These are phyloP conservation scores for Pionites leucogaster DNA, from an alignment of 2,113 vertebrate species.

Conservation along the genomic window DNA sequence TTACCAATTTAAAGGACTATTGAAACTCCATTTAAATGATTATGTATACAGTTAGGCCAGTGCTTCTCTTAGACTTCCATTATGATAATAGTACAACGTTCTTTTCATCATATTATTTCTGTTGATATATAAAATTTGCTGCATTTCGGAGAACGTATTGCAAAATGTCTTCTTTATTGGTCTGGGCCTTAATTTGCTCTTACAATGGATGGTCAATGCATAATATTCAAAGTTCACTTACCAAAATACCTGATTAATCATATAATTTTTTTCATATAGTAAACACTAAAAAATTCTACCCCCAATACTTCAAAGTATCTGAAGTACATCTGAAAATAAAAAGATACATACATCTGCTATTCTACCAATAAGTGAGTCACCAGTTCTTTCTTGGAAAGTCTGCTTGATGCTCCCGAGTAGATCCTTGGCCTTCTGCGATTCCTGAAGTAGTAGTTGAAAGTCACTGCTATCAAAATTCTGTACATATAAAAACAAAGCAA, in stretches of 20 bases:
- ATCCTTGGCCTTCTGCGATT: constrained; percentile 73
- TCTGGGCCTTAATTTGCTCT: not conserved
- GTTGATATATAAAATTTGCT: not conserved
- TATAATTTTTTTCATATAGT: not conserved
- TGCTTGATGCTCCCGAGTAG: constrained; percentile 65
- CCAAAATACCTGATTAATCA: not conserved
- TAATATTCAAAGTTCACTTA: not conserved
- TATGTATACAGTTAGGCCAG: not conserved
- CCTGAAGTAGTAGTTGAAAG: constrained; percentile 67
- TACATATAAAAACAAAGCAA: not conserved
- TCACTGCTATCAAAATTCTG: constrained; percentile 73
- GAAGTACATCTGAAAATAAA: not conserved
- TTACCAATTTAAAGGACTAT: not conserved
- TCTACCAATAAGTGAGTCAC: constrained; percentile 20
- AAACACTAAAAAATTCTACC: not conserved
- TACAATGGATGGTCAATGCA: not conserved
- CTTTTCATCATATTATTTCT: not conserved
- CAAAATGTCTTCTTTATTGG: not conserved
- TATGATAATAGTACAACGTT: not conserved
- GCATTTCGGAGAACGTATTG: not conserved
- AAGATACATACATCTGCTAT: constrained; percentile 62
- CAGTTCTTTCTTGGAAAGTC: constrained; percentile 30
- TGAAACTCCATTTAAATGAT: not conserved
- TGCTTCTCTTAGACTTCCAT: not conserved
- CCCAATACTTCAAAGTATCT: not conserved